Evolutionary conservation across 2,888 invertebrate genomes (phyloP).

Genomic region (Linnaemya tessellans): DNA sequence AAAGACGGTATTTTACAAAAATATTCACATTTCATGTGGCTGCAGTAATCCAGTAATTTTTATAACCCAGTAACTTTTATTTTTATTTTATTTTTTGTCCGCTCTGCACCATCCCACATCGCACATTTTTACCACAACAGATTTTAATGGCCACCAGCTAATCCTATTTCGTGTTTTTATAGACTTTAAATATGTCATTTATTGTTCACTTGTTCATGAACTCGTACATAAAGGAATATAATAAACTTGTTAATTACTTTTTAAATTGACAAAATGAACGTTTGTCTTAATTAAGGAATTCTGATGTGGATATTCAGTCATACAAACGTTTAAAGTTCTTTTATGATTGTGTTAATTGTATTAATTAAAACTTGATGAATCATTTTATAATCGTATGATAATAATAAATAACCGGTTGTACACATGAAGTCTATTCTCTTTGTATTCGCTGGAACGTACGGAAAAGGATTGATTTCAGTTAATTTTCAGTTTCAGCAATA

Average conservation of each 20-base stretch:
- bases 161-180: conserved; percentile 39
- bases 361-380: not conserved
- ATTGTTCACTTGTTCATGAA: conserved; percentile 20
- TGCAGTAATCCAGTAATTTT: too few relatives aligned
- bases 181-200: conserved; percentile 25
- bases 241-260: conserved; percentile 41
- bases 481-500: not conserved
- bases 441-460: not conserved
- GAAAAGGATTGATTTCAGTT: not conserved
- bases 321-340: not conserved
- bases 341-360: not conserved
- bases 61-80: too few relatives aligned
- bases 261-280: not conserved
- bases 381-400: not conserved
- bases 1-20: too few relatives aligned
- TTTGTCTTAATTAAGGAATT: conserved; percentile 5
- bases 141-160: conserved; percentile 31
- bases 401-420: not conserved
- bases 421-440: not conserved
- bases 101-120: not conserved
- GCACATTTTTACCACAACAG: not conserved
- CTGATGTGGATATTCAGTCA: not conserved
- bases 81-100: too few relatives aligned
- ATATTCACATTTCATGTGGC: too few relatives aligned
- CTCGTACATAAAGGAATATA: not conserved